phyloP scores from a whole-genome alignment of 2,888 invertebrate species.

The Cheilosia urbana region DNA sequence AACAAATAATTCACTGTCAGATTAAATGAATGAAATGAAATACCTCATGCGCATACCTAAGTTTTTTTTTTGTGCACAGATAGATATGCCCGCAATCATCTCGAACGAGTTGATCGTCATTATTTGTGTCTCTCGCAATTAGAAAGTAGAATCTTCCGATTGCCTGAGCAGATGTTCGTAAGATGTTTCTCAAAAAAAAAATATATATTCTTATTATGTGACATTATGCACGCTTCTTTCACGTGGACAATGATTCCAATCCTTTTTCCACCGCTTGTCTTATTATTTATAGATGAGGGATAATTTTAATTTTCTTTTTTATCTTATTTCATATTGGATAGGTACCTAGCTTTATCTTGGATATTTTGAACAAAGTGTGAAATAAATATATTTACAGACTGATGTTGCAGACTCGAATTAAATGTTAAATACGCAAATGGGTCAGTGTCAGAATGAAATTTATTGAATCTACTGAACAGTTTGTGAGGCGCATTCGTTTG shows the following conservation, averaged over 20 bases:
- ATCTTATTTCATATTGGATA: conserved; percentile 21
- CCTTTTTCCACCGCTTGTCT: conserved; percentile 7
- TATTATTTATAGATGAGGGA: conserved; percentile 24
- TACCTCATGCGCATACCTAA: not conserved
- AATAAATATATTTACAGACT: conserved; percentile 2
- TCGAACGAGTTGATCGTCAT: conserved; percentile 39
- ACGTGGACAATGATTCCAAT: conserved; percentile 57
- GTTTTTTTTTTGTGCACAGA: not conserved
- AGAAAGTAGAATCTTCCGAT: conserved; percentile 21
- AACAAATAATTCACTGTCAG: conserved; percentile 3
- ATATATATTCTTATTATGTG: conserved; percentile 59
- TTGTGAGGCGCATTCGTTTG: not conserved
- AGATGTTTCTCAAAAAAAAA: conserved; percentile 41
- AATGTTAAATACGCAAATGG: conserved; percentile 42
- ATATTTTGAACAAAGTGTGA: conserved; percentile 2
- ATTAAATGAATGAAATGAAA: conserved; percentile 19
- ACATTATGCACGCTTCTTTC: conserved; percentile 58
- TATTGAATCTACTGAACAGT: not conserved
- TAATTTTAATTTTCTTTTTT: conserved; percentile 22
- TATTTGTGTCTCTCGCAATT: conserved; percentile 5
- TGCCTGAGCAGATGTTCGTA: conserved; percentile 16
- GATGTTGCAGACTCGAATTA: conserved; percentile 7
- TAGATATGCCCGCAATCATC: conserved; percentile 19
- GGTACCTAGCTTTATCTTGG: too few relatives aligned
- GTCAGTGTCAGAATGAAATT: conserved; percentile 40